Evolutionary conservation across 2,113 vertebrate genomes (phyloP).

Genomic region (Corvus hawaiiensis): DNA sequence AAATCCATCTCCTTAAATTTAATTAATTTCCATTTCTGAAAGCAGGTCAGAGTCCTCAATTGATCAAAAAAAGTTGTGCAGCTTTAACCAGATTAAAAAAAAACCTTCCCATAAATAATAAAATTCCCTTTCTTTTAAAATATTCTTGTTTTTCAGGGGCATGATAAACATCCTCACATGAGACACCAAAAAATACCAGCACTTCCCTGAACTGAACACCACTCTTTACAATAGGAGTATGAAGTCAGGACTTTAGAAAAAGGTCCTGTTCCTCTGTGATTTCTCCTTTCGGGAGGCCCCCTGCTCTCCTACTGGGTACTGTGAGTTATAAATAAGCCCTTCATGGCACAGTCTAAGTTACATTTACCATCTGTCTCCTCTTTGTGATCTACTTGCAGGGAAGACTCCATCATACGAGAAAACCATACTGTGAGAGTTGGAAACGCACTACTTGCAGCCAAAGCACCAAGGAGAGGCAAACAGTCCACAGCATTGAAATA

Average conservation of each 20-base stretch:
- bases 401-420: conserved; percentile 26
- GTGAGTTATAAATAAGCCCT: conserved; percentile 59
- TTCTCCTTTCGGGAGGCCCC: neutral
- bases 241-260: neutral
- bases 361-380: conserved; percentile 47
- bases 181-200: neutral
- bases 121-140: neutral
- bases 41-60: neutral
- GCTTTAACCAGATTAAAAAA: neutral
- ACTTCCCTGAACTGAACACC: neutral
- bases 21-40: neutral
- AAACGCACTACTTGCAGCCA: conserved; percentile 10
- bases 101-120: neutral
- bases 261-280: neutral
- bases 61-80: neutral
- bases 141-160: neutral
- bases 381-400: conserved; percentile 7
- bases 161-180: neutral
- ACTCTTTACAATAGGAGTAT: neutral
- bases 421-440: neutral
- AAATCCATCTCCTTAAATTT: neutral
- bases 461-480: neutral
- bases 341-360: neutral
- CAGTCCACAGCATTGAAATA: neutral
- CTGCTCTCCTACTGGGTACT: neutral